Conservation (phyloP, 2,113 vertebrate species). For the Balaenoptera acutorostrata region DNA sequence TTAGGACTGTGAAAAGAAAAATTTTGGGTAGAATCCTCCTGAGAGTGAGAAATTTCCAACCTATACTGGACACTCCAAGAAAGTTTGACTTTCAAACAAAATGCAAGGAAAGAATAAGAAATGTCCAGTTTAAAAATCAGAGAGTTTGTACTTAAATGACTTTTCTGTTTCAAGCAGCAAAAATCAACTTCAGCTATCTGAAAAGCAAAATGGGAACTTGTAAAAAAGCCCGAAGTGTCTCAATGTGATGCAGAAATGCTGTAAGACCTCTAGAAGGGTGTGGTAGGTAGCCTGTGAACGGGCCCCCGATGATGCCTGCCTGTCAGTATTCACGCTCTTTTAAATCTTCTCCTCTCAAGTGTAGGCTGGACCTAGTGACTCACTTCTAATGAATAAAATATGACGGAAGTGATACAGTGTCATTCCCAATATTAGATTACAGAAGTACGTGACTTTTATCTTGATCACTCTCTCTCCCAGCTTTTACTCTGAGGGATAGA, state of each 20-base stretch:
- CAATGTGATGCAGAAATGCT: background rate
- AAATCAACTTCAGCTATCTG: background rate
- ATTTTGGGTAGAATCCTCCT: background rate
- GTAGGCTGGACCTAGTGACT: background rate
- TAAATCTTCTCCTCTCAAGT: background rate
- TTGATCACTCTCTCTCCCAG: background rate
- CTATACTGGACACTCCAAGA: background rate
- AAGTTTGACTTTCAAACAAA: background rate
- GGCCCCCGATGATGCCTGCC: background rate
- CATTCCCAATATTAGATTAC: background rate
- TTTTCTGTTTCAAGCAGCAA: background rate
- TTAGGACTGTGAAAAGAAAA: background rate
- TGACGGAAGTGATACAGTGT: background rate
- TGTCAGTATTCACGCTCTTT: background rate
- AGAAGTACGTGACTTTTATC: background rate
- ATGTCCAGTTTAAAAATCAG: background rate
- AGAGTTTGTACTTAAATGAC: background rate
- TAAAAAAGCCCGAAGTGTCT: background rate
- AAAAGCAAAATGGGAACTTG: background rate
- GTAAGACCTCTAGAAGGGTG: background rate
- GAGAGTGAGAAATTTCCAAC: background rate
- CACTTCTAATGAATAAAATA: conserved; percentile 29
- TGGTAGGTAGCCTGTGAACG: background rate
- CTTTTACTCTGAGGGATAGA: background rate
- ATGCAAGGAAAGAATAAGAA: background rate